Conservation (phyloP, 2,888 invertebrate species). For the Hemistola chrysoprasaria region DNA sequence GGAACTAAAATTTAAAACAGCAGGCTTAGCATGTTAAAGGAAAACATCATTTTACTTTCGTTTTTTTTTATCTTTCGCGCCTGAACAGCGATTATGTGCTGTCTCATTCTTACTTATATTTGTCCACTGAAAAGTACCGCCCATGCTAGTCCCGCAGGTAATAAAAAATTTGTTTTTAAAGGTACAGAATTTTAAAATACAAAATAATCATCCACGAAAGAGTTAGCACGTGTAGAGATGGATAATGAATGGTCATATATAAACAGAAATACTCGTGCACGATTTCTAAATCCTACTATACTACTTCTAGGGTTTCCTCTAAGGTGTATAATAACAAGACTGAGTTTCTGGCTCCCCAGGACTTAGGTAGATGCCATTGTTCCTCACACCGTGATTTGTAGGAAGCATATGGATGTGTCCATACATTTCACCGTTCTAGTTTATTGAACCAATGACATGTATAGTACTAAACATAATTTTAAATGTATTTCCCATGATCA, state of each 20-base stretch:
- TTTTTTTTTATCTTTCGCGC: too few species aligned
- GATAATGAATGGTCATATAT: too few species aligned
- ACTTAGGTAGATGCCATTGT: constrained; percentile 32
- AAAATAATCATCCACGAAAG: too few species aligned
- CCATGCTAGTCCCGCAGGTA: too few species aligned
- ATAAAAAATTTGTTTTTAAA: too few species aligned
- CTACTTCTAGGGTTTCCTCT: constrained; percentile 19
- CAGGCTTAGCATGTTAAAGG: constrained; percentile 18
- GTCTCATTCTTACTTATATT: too few species aligned
- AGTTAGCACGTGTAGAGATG: constrained; percentile 43
- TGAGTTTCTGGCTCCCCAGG: constrained; percentile 38
- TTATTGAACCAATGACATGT: constrained; percentile 25
- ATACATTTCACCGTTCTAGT: constrained; percentile 32
- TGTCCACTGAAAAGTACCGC: too few species aligned
- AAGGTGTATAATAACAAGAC: constrained; percentile 24
- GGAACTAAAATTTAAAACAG: constrained; percentile 18
- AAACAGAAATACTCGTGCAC: neutral
- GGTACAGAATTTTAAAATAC: too few species aligned
- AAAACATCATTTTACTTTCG: constrained; percentile 23
- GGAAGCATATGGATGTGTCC: constrained; percentile 49
- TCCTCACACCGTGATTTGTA: constrained; percentile 43
- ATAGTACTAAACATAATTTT: constrained; percentile 28
- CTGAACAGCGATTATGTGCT: too few species aligned
- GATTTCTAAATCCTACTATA: constrained; percentile 23
- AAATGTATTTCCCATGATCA: constrained; percentile 35